Base-by-base conservation (phyloP, 1,140 invertebrate species). In the Bombus affinis region DNA sequence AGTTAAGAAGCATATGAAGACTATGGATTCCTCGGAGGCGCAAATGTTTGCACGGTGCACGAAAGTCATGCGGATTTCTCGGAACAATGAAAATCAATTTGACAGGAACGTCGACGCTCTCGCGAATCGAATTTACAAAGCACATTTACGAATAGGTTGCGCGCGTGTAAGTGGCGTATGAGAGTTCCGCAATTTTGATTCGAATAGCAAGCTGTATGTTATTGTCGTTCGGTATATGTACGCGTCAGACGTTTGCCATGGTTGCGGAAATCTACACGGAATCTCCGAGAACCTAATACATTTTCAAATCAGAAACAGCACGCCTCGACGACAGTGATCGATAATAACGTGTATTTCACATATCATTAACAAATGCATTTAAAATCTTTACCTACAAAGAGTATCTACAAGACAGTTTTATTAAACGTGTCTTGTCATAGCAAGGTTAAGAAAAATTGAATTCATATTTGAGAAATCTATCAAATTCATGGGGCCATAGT, bases 121-220 rank as follows among this genome's bases (percentile, higher is more conserved):
- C 4, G 42, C 32, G 59, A 75, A 68, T 83, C 39, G 53, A 47
- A 66, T 83, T 72, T 73, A 73, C 57, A n/a, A 73, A 44, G 15
- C 42, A 10, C 12, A 2, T 42, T 28, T 32, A 73, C 28, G 42
- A 73, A n/a, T 39, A 73, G 15, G 42, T 47, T 32, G n/a, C 59
- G 9, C 47, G 28, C 10, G 70, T 57, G 37, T 32, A 81, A 73
- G 66, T 82, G 70, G 65, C 65, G 77, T 32, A 42, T 22, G 59
- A 78, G 75, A 75, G 65, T 76, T 83, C 74, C 76, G 59, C 74
- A 80, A 75, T 84, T 88, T 73, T 75, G 75, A 75, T 80, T 71
- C 62, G 9, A 62, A 68, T 59, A 70, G 75, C 42, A 47, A 80
- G 44, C 59, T 68, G 66, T 68, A 71, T 66, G 76, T 84, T 86